Evolutionary conservation across 2,113 vertebrate species (phyloP).

Genomic region (Dipodomys merriami): DNA sequence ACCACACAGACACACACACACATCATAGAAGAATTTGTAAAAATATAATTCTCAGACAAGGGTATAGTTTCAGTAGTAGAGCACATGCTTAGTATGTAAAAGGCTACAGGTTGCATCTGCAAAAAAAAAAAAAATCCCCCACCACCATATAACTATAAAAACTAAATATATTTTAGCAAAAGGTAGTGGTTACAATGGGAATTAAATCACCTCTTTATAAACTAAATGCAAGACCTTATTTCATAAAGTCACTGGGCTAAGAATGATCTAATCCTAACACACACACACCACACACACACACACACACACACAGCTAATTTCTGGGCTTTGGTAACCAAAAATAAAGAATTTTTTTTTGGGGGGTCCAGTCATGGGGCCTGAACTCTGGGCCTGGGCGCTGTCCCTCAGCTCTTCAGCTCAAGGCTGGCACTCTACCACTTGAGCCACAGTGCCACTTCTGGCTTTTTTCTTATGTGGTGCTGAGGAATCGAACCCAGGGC

Average conservation of each 20-base stretch:
- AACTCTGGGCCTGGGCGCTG: too few species aligned
- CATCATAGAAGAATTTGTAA: slow-evolving; percentile 10
- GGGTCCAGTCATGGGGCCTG: too few species aligned
- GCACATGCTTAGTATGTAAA: neutral
- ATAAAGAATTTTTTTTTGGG: neutral
- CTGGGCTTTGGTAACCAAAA: neutral
- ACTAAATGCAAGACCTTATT: neutral
- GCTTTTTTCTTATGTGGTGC: too few species aligned
- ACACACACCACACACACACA: neutral
- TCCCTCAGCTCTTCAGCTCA: too few species aligned
- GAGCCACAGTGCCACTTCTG: too few species aligned
- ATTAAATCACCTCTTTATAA: too few species aligned
- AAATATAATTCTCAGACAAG: neutral
- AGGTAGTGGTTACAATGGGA: too few species aligned
- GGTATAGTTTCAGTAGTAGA: neutral
- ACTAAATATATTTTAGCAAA: neutral
- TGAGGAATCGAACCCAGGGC: too few species aligned
- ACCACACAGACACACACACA: too few species aligned
- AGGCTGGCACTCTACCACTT: too few species aligned
- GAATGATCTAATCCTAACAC: neutral
- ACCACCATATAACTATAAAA: slow-evolving; percentile 18
- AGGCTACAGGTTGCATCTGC: neutral
- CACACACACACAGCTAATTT: neutral
- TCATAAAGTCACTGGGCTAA: neutral
- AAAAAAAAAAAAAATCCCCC: neutral